Evolutionary conservation across 2,113 vertebrate genomes (phyloP).

Genomic region (Scalopus aquaticus): DNA sequence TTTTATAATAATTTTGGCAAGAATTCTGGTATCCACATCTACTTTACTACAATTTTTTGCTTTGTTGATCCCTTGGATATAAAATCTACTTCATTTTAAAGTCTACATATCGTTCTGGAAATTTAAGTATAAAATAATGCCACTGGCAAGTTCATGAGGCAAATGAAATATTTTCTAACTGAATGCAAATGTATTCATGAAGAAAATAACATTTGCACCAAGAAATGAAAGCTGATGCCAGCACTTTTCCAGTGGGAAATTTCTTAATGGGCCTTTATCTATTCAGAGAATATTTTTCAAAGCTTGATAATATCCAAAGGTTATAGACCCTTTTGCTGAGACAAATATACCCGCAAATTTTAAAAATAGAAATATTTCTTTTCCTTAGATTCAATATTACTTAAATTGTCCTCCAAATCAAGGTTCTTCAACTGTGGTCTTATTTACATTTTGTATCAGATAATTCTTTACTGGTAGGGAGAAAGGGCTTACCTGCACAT

Average conservation of each 20-base stretch:
- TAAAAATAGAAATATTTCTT: background rate
- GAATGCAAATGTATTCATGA: conserved; percentile 17
- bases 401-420: background rate
- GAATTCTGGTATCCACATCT: background rate
- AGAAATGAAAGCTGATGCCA: background rate
- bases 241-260: background rate
- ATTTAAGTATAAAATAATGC: background rate
- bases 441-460: background rate
- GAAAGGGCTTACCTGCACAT: background rate
- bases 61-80: background rate
- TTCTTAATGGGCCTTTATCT: background rate
- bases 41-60: background rate
- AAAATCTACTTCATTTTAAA: conserved; percentile 44
- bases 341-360: background rate
- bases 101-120: background rate
- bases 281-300: conserved; percentile 5
- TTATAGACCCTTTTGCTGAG: background rate
- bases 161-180: conserved; percentile 20
- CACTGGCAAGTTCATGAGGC: background rate
- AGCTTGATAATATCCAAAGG: background rate
- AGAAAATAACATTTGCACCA: background rate
- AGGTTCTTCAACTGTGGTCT: background rate
- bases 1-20: background rate
- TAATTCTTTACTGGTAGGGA: background rate
- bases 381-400: background rate